Base-by-base conservation (phyloP, 1,140 invertebrate species). In the Cecropterus lyciades region DNA sequence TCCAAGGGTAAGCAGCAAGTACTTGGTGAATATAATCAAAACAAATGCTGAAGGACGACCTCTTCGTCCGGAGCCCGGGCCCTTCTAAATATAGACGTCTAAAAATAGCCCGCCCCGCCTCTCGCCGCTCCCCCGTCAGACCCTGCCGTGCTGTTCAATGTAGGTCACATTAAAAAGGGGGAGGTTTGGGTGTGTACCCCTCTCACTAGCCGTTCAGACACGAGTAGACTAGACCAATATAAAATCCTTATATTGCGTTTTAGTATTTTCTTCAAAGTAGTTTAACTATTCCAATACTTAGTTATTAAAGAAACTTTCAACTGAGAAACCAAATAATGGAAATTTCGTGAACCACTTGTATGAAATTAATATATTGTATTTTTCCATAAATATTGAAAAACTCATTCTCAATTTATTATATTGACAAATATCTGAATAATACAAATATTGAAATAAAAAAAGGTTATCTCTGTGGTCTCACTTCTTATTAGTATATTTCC, bases 31-130 rank as follows among this genome's bases (percentile, higher is more conserved):
- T 48, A 42, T 40, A 53, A 65, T 67, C 48, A 55, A 73, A 72
- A 55, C 64, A 63, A 63, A 55, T 65, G 37, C 1, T 60, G 65
- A 77, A 77, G 76, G 72, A 69, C 71, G 65, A 24, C 51, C 72
- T 70, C 74, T 70, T 73, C 76, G 75, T 64, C 73, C 72, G 63
- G 59, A 70, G 67, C 71, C 55, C 45, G 52, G 65, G 73, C 70
- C 70, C 49, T 65, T 75, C 85, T 86, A 88, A 77, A 88, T 85
- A 83, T 88, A 86, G 80, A 45, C 16, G 20, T 53, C 77, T 78
- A 75, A 84, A 88, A 84, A 85, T 87, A 87, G 67, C 75, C 57
- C 45, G 55, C 30, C 60, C 46, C 33, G 13, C 43, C 42, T 66
- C 42, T 40, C 43, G 16, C 56, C 45, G 27, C 70, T 33, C 37